Conservation (phyloP, 2,113 vertebrate genomes). For the Pluvialis apricaria region DNA sequence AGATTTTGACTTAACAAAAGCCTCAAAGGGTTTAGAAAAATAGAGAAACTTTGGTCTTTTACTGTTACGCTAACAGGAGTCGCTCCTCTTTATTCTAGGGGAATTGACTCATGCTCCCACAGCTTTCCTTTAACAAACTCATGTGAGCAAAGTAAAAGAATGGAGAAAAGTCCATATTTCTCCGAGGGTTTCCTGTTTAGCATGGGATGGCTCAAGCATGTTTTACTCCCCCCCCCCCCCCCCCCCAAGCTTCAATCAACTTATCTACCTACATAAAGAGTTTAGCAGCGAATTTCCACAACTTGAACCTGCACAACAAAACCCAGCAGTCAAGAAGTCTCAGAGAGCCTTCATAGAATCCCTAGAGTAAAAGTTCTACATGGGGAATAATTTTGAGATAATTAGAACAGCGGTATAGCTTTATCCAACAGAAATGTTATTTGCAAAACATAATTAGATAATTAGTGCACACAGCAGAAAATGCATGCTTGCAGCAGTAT, state of each 20-base stretch:
- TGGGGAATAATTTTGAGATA: neutral
- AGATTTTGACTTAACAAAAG: neutral
- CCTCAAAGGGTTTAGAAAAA: neutral
- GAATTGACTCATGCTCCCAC: neutral
- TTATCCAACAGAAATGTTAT: slow-evolving; percentile 3
- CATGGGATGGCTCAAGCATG: neutral
- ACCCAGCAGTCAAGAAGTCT: neutral
- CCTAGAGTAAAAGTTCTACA: neutral
- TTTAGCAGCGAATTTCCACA: neutral
- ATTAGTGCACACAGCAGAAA: neutral
- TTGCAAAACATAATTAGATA: slow-evolving; percentile 3
- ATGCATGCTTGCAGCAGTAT: neutral
- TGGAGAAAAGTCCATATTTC: neutral
- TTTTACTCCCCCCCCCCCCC: fast-evolving
- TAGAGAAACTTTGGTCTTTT: neutral
- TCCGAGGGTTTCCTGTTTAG: neutral
- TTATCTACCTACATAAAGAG: neutral
- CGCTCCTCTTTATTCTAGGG: neutral
- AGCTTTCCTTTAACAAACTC: neutral
- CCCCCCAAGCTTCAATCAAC: neutral
- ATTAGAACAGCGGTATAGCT: neutral
- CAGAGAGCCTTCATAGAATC: neutral
- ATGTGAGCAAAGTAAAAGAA: neutral
- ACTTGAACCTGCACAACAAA: neutral
- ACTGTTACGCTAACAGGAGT: neutral